These are phyloP conservation scores for Austrolebias charrua DNA, from an alignment of 2,797 vertebrate genomes.

Conservation along the genomic window DNA sequence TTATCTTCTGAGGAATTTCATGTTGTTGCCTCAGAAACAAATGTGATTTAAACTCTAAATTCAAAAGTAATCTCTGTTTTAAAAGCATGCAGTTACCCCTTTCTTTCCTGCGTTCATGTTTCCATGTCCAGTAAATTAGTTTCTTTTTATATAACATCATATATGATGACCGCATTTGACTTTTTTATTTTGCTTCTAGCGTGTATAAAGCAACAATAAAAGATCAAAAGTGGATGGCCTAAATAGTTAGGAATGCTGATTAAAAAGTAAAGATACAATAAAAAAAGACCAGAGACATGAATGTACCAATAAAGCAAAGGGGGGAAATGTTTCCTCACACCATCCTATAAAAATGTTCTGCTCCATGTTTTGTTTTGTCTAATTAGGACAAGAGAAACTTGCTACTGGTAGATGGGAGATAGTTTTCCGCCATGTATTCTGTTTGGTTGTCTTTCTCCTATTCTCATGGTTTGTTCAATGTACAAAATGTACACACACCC, in stretches of 20 bases:
- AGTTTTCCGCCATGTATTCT: constrained; percentile 47
- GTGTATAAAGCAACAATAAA: constrained; percentile 21
- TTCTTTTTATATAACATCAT: constrained; percentile 23
- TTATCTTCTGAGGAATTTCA: constrained; percentile 29
- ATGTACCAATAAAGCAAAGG: constrained; percentile 10
- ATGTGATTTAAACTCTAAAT: constrained; percentile 20
- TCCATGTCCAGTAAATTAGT: constrained; percentile 32
- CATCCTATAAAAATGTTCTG: constrained; percentile 38
- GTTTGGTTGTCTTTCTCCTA: constrained; percentile 26
- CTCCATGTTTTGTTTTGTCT: constrained; percentile 71
- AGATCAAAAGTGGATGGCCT: constrained; percentile 17
- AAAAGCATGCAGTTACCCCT: neutral
- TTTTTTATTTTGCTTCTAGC: constrained; percentile 28
- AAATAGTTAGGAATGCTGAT: neutral
- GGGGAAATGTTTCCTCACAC: constrained; percentile 26
- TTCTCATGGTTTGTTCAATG: constrained; percentile 6
- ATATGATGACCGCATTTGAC: constrained; percentile 19
- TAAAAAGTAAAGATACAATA: neutral
- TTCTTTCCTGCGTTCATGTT: constrained; percentile 16
- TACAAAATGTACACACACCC: neutral
- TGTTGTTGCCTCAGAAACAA: constrained; percentile 44
- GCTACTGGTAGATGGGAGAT: constrained; percentile 38
- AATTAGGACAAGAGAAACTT: constrained; percentile 62
- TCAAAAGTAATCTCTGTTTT: constrained; percentile 11
- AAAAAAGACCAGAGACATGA: constrained; percentile 7